Evolutionary conservation across 2,113 vertebrate species (phyloP).

Genomic region (Tenebrosternarchus preto): DNA sequence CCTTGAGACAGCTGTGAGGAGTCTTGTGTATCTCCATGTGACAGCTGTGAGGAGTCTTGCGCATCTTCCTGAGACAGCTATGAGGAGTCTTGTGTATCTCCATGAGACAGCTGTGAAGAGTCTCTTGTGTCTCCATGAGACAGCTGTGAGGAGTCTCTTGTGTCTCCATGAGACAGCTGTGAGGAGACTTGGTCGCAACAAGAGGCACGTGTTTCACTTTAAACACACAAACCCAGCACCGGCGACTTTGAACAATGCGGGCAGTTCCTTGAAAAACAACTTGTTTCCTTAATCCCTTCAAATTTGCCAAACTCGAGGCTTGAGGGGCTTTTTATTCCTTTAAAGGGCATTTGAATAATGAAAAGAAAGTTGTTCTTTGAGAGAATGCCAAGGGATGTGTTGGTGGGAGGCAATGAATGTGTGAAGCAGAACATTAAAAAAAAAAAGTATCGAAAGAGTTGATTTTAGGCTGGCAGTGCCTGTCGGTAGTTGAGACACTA

Average conservation of each 20-base stretch:
- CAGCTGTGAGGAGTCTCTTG: neutral
- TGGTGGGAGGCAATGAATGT: constrained; percentile 46
- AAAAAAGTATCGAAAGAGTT: neutral
- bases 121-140: neutral
- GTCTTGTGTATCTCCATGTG: too few relatives aligned
- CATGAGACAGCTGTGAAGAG: too few relatives aligned
- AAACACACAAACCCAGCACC: constrained; percentile 57
- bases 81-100: too few relatives aligned
- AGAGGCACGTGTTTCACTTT: constrained; percentile 59
- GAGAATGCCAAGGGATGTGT: constrained; percentile 62
- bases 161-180: constrained; percentile 29
- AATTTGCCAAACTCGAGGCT: constrained; percentile 61
- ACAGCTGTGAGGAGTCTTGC: too few relatives aligned
- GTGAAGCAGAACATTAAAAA: constrained; percentile 45
- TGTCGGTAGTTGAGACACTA: constrained; percentile 50
- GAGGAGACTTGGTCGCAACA: constrained; percentile 18
- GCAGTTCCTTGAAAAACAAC: constrained; percentile 54
- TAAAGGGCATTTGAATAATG: constrained; percentile 62
- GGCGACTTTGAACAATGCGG: constrained; percentile 51
- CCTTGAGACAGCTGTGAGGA: neutral
- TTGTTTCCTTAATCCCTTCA: constrained; percentile 65
- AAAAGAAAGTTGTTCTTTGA: constrained; percentile 51
- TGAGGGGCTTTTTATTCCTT: constrained; percentile 56
- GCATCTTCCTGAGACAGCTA: too few relatives aligned
- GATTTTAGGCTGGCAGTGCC: constrained; percentile 27